A percentile compares a stretch with the other conserved stretches of the same genome.
Evolutionary conservation across 2,888 invertebrate genomes (phyloP).

Genomic region (Macroteleia sp.): DNA sequence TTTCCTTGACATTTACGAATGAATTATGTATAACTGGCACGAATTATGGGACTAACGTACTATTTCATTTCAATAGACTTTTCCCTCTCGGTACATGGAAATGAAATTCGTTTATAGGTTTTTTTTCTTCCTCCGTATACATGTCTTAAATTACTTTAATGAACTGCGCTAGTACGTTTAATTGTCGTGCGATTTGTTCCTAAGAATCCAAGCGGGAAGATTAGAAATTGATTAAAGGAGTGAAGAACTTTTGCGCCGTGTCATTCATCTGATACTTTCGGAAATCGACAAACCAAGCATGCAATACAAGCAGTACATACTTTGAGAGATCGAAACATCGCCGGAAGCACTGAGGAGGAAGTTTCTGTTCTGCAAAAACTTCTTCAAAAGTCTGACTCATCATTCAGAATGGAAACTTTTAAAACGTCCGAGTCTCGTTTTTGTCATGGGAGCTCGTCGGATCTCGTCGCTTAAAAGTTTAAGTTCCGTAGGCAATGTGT

Average conservation of each 20-base stretch:
- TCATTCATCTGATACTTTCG: slow-evolving; percentile 40
- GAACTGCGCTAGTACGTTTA: not conserved
- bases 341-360: slow-evolving; percentile 56
- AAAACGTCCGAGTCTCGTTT: slow-evolving; percentile 67
- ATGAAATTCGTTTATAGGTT: not conserved
- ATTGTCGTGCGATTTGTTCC: slow-evolving; percentile 16
- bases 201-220: slow-evolving; percentile 11
- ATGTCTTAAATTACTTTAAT: slow-evolving; percentile 27
- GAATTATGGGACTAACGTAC: slow-evolving; percentile 31
- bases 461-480: slow-evolving; percentile 68
- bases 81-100: not conserved
- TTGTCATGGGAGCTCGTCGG: slow-evolving; percentile 57
- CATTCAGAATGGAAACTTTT: slow-evolving; percentile 67
- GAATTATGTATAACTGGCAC: slow-evolving; percentile 35
- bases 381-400: slow-evolving; percentile 67
- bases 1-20: too few species aligned
- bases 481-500: slow-evolving; percentile 58
- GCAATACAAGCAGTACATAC: slow-evolving; percentile 30
- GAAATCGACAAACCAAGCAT: slow-evolving; percentile 45
- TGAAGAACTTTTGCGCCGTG: slow-evolving; percentile 21
- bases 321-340: slow-evolving; percentile 47
- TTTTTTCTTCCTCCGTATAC: too few species aligned
- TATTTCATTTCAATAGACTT: slow-evolving; percentile 44
- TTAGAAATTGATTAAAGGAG: slow-evolving; percentile 38
- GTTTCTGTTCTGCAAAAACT: slow-evolving; percentile 65